Base-by-base conservation (phyloP, 2,113 vertebrate genomes). In the Raja brachyura region DNA sequence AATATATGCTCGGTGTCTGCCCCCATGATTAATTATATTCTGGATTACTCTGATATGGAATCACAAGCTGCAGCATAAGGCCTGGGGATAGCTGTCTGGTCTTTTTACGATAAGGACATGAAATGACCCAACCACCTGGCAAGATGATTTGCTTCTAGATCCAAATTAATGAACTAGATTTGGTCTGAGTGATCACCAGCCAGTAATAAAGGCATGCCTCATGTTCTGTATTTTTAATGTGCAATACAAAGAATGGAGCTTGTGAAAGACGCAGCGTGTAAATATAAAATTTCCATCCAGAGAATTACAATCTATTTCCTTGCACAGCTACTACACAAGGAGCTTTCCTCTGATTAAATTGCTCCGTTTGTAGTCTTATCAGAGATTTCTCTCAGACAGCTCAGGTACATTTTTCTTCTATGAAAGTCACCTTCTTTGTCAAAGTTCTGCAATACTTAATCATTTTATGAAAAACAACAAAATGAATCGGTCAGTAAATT, bases 111-210 rank as follows among this genome's bases (percentile, higher is more conserved):
- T 10, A 73, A 63, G 39, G 90, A 74, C 73, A 25, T 92, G 68
- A 70, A 92, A 73, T 74, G 22, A 28, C 90, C 66, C 39, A 92
- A 14, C 9, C 33, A 48, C 90, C 66, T 92, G 31, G 90, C 68
- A 92, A 92, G 20, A 92, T 48, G 33, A 73, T 92, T 92, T 74
- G 90, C 73, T 92, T 92, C 11, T 3, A 22, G 18, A 90, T 70
- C n/a, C 66, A 31, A 90, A 39, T 90, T 70, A 92, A 73, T 92
- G 90, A 39, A 92, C 48, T 54, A 10, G 33, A 48, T 22, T 92
- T 92, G 66, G 3, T 68, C 33, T 73, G 66, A 68, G 18, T 73
- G 63, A 92, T 25, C 73, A 68, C 16, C 18, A 92, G 25, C 18
- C 22, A 25, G 22, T 48, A 73, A 8, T 74, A 68, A 14, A 48